Percentiles rank a stretch among this genome's conserved stretches.
phyloP scores from a whole-genome alignment of 37 sponge, comb jelly and placozoan species.

The Halisarca cf. caerulea region DNA sequence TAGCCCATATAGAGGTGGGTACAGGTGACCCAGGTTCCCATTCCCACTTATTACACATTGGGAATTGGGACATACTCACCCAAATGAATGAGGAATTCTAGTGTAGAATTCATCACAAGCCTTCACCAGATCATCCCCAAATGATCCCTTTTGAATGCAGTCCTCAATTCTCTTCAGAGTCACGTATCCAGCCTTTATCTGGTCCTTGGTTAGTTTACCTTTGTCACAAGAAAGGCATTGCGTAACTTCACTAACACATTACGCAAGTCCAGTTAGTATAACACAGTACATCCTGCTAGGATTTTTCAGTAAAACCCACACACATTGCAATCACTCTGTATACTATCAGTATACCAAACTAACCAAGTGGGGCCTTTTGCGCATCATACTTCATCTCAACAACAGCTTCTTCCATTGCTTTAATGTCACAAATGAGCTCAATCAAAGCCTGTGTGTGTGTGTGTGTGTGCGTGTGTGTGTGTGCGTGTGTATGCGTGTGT shows the following conservation, averaged over 20 bases:
- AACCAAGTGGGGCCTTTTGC: conserved; percentile 93
- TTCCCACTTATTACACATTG: too few species aligned
- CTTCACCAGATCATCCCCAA: conserved; percentile 69
- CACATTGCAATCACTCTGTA: too few species aligned
- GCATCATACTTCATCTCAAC: conserved; percentile 94
- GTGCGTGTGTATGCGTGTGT: too few species aligned
- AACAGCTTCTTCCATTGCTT: conserved; percentile 86
- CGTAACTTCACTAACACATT: too few species aligned
- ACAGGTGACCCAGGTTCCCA: too few species aligned
- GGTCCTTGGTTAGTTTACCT: conserved; percentile 91
- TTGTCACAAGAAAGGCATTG: not conserved
- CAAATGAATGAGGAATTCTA: conserved; percentile 83
- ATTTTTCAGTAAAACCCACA: too few species aligned
- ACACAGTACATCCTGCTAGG: too few species aligned
- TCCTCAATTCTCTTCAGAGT: conserved; percentile 91
- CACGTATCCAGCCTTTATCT: conserved; percentile 83
- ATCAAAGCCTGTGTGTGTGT: conserved; percentile 60
- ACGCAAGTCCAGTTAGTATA: too few species aligned
- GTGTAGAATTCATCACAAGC: conserved; percentile 96
- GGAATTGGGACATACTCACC: conserved; percentile 19
- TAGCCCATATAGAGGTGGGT: too few species aligned
- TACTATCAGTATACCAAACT: not conserved
- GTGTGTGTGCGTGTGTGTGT: too few species aligned
- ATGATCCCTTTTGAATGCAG: conserved; percentile 61
- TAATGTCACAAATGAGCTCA: conserved; percentile 87